Evolutionary conservation across 1,140 invertebrate genomes (phyloP).

Genomic region (Nixonia krombeini): DNA sequence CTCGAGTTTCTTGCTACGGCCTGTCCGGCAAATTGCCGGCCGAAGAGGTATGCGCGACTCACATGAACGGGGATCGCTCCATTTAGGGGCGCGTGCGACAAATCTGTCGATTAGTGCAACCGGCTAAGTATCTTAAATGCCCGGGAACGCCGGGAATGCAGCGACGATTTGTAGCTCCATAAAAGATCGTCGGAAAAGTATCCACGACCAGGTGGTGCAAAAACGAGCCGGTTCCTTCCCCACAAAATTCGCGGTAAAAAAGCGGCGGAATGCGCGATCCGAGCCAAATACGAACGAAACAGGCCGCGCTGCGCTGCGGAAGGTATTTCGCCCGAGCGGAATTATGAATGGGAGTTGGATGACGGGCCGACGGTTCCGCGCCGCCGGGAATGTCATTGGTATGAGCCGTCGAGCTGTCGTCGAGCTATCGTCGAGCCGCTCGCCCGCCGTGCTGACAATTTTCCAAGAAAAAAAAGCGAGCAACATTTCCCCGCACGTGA

Average conservation of each 20-base stretch:
- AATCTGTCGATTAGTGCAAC: constrained; percentile 57
- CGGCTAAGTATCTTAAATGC: constrained; percentile 64
- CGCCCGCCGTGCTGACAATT: constrained; percentile 36
- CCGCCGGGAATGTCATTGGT: constrained; percentile 44
- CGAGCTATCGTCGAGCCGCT: constrained; percentile 39
- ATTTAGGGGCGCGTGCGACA: constrained; percentile 66
- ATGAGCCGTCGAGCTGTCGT: too few relatives aligned
- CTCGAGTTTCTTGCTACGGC: constrained; percentile 56
- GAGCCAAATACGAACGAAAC: neutral
- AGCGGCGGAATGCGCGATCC: neutral
- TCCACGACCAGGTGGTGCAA: constrained; percentile 53
- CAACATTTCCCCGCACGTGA: constrained; percentile 58
- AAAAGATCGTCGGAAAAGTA: constrained; percentile 54
- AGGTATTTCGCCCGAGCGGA: neutral
- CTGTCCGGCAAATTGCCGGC: constrained; percentile 41
- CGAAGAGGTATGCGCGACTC: constrained; percentile 41
- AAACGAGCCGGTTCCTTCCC: constrained; percentile 29
- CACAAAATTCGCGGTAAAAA: constrained; percentile 16
- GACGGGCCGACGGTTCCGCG: constrained; percentile 2
- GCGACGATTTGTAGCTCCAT: constrained; percentile 64
- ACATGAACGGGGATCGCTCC: constrained; percentile 46
- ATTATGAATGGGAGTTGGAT: constrained; percentile 1
- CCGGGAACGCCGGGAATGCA: constrained; percentile 63
- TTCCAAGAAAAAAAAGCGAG: constrained; percentile 48
- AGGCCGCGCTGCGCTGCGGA: too few relatives aligned